Evolutionary conservation across 2,113 vertebrate species (phyloP).

Genomic region (Xenopus borealis): DNA sequence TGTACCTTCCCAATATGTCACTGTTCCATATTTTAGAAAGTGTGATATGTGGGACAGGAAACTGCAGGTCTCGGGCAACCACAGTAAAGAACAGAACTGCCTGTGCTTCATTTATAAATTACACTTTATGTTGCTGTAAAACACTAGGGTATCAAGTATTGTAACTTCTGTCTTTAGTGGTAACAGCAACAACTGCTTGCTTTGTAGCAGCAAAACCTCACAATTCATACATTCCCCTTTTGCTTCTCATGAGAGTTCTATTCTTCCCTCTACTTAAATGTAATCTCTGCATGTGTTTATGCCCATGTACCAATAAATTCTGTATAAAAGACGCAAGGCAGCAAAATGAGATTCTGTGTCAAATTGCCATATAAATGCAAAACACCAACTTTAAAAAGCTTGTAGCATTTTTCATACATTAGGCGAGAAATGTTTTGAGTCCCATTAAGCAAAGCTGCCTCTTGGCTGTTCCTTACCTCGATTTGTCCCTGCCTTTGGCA

Average conservation of each 20-base stretch:
- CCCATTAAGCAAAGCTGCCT: slow-evolving; percentile 3
- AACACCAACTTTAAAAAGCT: slow-evolving; percentile 30
- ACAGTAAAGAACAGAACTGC: too few relatives aligned
- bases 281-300: slow-evolving; percentile 1
- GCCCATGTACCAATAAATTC: slow-evolving; percentile 31
- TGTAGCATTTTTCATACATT: slow-evolving; percentile 19
- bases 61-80: too few relatives aligned
- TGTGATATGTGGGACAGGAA: too few relatives aligned
- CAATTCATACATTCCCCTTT: too few relatives aligned
- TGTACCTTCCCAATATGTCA: too few relatives aligned
- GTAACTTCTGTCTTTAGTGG: too few relatives aligned
- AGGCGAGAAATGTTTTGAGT: slow-evolving; percentile 36
- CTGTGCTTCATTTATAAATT: too few relatives aligned
- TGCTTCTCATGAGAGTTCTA: background rate
- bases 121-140: too few relatives aligned
- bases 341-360: slow-evolving; percentile 19
- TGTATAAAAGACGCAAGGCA: slow-evolving; percentile 27
- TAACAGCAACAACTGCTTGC: too few relatives aligned
- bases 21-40: too few relatives aligned
- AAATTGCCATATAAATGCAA: slow-evolving; percentile 25
- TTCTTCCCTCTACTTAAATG: background rate
- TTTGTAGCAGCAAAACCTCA: too few relatives aligned
- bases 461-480: background rate
- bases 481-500: slow-evolving; percentile 7
- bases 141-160: too few relatives aligned